Base-by-base conservation (phyloP, 2,888 invertebrate species). In the Bembecia ichneumoniformis region DNA sequence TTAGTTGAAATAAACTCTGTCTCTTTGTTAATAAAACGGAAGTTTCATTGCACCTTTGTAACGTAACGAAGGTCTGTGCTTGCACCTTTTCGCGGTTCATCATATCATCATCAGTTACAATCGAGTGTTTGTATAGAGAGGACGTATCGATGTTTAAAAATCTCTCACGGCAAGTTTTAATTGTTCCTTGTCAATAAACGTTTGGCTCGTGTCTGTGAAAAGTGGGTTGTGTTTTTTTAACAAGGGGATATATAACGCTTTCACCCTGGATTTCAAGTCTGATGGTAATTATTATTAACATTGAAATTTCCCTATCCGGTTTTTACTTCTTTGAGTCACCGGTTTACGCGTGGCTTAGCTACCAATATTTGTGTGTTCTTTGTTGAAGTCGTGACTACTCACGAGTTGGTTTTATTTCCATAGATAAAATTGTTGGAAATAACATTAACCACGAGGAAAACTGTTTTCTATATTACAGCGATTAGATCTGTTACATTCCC, bases 181-280 rank as follows among this genome's bases (percentile, higher is more conserved):
- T 44, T 59, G 60, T 64, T 66, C 58, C 56, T 71, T 72, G 71
- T 71, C 66, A 60, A 62, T 60, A 69, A 71, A 72, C 69, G 73
- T 68, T 60, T 51, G 44, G 62, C 64, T 60, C 52, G 59, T 61
- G 71, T 63, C 59, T 62, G 71, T 73, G 66, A 57, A 51, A 28
- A 63, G 66, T 69, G 64, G 51, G 57, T 58, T 43, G 56, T 68
- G 66, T 62, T 67, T 54, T 57, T 58, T 56, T 13, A 28, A 28
- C 1, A 28, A 47, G 58, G 59, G 62, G 50, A 53, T n/a, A 20
- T 5, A 10, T 35, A 60, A 58, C 44, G 51, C 60, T 54, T 59
- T 58, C 82, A 81, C 62, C 70, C 81, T 82, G 82, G 82, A 82
- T 81, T 72, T 74, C 69, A 66, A 71, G 60, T 61, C 71, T 59